Percentiles rank a stretch among this genome's conserved stretches.
These are phyloP conservation scores for Meganola albula DNA, from an alignment of 2,888 invertebrate species.

Conservation along the genomic window DNA sequence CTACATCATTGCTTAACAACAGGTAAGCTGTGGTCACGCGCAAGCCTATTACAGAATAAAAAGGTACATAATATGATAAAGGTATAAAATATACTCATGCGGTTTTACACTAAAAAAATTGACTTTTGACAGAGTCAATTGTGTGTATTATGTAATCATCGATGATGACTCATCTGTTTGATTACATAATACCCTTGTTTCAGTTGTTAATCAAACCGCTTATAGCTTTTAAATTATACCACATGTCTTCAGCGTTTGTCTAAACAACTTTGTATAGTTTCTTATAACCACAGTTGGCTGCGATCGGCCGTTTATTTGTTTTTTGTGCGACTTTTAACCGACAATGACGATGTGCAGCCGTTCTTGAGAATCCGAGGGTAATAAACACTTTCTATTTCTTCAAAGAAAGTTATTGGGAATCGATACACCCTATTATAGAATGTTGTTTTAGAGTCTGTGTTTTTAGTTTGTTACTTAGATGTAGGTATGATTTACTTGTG, in stretches of 20 bases:
- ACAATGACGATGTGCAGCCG: conserved; percentile 42
- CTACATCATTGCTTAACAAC: too few species aligned
- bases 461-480: not conserved
- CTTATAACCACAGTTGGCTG: conserved; percentile 49
- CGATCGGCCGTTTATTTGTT: conserved; percentile 41
- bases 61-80: too few species aligned
- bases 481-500: too few species aligned
- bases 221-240: conserved; percentile 18
- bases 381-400: conserved; percentile 18
- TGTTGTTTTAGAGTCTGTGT: too few species aligned
- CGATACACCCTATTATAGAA: too few species aligned
- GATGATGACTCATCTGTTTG: too few species aligned
- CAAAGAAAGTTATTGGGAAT: conserved; percentile 14
- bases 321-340: conserved; percentile 29
- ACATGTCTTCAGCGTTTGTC: conserved; percentile 30
- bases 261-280: conserved; percentile 46
- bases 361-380: conserved; percentile 21
- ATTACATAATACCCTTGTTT: conserved; percentile 3
- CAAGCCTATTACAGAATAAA: too few species aligned
- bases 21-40: too few species aligned
- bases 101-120: too few species aligned
- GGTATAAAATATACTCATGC: too few species aligned
- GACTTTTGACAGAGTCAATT: too few species aligned
- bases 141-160: too few species aligned
- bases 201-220: not conserved